phyloP scores from a whole-genome alignment of 2,113 vertebrate species.

The Scortum barcoo region DNA sequence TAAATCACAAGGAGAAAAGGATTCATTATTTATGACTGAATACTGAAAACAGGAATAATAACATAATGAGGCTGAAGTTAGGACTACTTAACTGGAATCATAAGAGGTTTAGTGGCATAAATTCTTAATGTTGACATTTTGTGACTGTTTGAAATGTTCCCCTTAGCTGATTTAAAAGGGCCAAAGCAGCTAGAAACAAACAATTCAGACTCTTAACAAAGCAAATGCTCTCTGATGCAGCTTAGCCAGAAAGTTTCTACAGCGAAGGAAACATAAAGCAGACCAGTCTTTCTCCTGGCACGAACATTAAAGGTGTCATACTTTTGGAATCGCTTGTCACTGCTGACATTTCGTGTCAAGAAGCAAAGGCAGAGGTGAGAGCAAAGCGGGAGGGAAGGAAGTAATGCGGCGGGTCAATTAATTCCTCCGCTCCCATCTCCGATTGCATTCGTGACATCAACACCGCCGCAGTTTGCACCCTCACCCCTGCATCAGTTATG shows the following conservation, averaged over 20 bases:
- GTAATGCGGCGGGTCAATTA: slow-evolving; percentile 61
- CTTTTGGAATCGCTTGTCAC: slow-evolving; percentile 25
- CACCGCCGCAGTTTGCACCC: slow-evolving; percentile 48
- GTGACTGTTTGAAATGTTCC: not conserved
- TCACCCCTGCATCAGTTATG: slow-evolving; percentile 75
- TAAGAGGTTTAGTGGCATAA: slow-evolving; percentile 17
- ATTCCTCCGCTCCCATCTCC: slow-evolving; percentile 45
- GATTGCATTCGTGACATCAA: slow-evolving; percentile 58
- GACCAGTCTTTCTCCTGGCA: not conserved
- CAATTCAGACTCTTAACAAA: slow-evolving; percentile 16
- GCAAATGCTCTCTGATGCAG: not conserved
- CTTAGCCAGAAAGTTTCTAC: slow-evolving; percentile 5
- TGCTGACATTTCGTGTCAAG: slow-evolving; percentile 56
- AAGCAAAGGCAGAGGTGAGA: slow-evolving; percentile 61
- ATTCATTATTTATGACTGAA: slow-evolving; percentile 38
- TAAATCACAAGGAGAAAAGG: not conserved
- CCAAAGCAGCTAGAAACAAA: not conserved
- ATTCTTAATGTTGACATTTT: slow-evolving; percentile 31
- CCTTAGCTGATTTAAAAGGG: slow-evolving; percentile 5
- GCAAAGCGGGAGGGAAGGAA: slow-evolving; percentile 19
- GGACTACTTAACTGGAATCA: slow-evolving; percentile 26
- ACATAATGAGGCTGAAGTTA: slow-evolving; percentile 34
- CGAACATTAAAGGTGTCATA: not conserved
- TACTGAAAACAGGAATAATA: slow-evolving; percentile 31
- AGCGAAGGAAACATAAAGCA: not conserved